Percentiles rank a stretch among this genome's conserved stretches.
Evolutionary conservation across 2,888 invertebrate genomes (phyloP).

Genomic region (Clistopyga incitator): DNA sequence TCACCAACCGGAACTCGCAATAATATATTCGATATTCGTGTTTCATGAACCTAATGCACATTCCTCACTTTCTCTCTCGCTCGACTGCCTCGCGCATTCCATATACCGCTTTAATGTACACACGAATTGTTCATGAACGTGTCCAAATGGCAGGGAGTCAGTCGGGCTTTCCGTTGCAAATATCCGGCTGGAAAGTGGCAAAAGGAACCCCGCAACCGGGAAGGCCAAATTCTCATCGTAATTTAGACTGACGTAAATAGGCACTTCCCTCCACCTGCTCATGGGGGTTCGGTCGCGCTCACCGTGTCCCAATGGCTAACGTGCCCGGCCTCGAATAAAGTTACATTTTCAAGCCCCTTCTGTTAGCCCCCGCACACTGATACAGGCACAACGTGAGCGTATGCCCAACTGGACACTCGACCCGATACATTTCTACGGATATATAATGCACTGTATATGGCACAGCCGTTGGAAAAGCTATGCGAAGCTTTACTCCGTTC

Average conservation of each 20-base stretch:
- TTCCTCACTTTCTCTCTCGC: conserved; percentile 24
- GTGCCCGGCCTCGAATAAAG: conserved; percentile 52
- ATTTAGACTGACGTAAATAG: conserved; percentile 54
- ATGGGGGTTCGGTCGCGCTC: conserved; percentile 28
- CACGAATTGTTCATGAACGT: not conserved
- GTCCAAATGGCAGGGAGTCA: not conserved
- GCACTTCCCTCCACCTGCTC: conserved; percentile 55
- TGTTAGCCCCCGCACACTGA: conserved; percentile 19
- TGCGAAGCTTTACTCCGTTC: conserved; percentile 44
- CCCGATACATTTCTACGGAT: conserved; percentile 51
- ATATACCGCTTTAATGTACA: conserved; percentile 2
- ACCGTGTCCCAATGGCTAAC: conserved; percentile 51
- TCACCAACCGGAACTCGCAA: conserved; percentile 49
- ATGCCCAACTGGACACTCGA: conserved; percentile 36
- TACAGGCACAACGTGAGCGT: conserved; percentile 12
- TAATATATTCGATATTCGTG: conserved; percentile 61
- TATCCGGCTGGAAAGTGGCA: conserved; percentile 5
- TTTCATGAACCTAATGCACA: conserved; percentile 50
- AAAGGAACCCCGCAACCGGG: not conserved
- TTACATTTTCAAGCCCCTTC: conserved; percentile 52
- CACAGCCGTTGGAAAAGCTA: conserved; percentile 42
- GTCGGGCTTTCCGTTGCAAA: conserved; percentile 10
- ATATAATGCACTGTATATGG: conserved; percentile 7
- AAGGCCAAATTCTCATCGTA: conserved; percentile 39
- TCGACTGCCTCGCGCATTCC: not conserved